phyloP scores from a whole-genome alignment of 2,797 vertebrate genomes.

The Coregonus ussuriensis region DNA sequence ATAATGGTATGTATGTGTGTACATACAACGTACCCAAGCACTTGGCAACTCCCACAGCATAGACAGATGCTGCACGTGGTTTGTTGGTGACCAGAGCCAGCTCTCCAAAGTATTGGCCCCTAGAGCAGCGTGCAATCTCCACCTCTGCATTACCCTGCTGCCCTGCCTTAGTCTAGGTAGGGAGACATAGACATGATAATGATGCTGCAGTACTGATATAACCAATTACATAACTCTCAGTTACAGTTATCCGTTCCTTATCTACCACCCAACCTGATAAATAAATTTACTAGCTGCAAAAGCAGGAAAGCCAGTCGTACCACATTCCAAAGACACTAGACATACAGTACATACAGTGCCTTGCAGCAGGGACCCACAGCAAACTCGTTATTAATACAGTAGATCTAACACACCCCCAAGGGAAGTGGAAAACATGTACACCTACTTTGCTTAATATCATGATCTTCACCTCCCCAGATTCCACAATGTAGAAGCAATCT shows the following conservation, averaged over 20 bases:
- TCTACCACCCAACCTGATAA: neutral
- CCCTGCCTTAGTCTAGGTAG: slow-evolving; percentile 73
- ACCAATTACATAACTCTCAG: neutral
- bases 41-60: slow-evolving; percentile 88
- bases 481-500: slow-evolving; percentile 93
- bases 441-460: slow-evolving; percentile 91
- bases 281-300: neutral
- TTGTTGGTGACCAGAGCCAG: slow-evolving; percentile 95
- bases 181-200: slow-evolving; percentile 2
- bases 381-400: neutral
- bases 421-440: neutral
- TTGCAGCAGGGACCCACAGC: neutral
- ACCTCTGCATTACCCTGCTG: slow-evolving; percentile 85
- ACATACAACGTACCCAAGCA: slow-evolving; percentile 83
- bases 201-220: neutral
- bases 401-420: neutral
- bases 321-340: neutral
- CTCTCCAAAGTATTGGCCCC: slow-evolving; percentile 94
- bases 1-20: neutral
- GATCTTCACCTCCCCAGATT: slow-evolving; percentile 92
- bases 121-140: slow-evolving; percentile 87
- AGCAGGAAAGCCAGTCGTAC: neutral
- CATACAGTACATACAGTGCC: no score
- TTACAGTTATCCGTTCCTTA: neutral
- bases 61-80: slow-evolving; percentile 92